Evolutionary conservation across 2,797 vertebrate species (phyloP).

Genomic region (Sebastes vulpes): DNA sequence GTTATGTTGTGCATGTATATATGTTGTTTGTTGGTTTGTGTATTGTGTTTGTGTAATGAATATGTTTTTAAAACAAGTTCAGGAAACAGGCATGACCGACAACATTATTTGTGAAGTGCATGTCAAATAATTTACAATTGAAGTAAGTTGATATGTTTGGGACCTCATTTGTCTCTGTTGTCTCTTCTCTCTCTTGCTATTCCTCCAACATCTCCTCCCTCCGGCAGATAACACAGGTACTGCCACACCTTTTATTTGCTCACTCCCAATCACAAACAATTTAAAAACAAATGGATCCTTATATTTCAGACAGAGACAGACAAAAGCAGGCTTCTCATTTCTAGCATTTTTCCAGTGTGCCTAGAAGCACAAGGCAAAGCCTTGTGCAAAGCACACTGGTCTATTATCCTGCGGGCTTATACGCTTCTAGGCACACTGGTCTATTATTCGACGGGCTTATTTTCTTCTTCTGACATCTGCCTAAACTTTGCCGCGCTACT

Average conservation of each 20-base stretch:
- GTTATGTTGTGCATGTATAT: constrained; percentile 31
- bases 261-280: neutral
- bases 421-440: too few species aligned
- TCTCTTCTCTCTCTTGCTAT: constrained; percentile 27
- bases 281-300: neutral
- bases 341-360: too few species aligned
- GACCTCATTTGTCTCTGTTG: constrained; percentile 44
- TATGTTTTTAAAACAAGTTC: constrained; percentile 10
- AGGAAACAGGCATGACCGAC: constrained; percentile 38
- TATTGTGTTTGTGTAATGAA: constrained; percentile 13
- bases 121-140: constrained; percentile 23
- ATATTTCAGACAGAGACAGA: neutral
- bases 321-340: neutral
- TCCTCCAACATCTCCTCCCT: constrained; percentile 30
- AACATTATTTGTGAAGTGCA: constrained; percentile 19
- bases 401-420: too few species aligned
- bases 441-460: too few species aligned
- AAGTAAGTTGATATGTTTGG: neutral
- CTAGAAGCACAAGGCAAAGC: too few species aligned
- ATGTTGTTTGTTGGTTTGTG: constrained; percentile 32
- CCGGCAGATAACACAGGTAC: constrained; percentile 83
- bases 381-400: too few species aligned
- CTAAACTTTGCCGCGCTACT: too few species aligned
- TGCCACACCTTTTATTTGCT: neutral
- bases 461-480: too few species aligned